Conservation (phyloP, 64 coral and sea anemone genomes). For the Pocillopora verrucosa region DNA sequence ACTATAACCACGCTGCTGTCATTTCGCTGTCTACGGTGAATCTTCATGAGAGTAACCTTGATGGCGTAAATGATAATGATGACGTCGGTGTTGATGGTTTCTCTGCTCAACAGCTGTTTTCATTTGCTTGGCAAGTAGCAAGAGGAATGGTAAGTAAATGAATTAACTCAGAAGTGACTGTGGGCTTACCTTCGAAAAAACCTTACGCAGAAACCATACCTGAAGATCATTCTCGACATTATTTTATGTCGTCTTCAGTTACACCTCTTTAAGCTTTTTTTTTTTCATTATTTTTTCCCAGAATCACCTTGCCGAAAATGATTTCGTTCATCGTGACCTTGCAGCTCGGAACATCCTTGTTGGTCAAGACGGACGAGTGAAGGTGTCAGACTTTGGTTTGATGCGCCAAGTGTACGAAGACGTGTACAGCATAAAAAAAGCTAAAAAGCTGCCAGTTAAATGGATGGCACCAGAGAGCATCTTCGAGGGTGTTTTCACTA, state of each 20-base stretch:
- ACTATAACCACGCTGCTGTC: neutral
- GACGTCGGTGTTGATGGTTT: neutral
- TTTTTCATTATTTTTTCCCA: neutral
- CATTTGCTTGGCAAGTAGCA: slow-evolving; percentile 12
- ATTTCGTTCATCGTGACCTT: too few species aligned
- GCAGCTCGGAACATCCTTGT: too few species aligned
- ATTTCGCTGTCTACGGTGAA: neutral
- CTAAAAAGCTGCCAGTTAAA: too few species aligned
- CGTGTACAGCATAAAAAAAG: too few species aligned
- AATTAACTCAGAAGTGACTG: neutral
- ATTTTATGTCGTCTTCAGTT: neutral
- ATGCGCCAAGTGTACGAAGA: too few species aligned
- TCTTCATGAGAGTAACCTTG: neutral
- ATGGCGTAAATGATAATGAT: neutral
- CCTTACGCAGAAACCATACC: neutral
- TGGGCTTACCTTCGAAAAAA: neutral
- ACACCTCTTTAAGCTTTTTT: neutral
- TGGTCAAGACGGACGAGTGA: too few species aligned
- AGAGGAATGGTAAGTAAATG: neutral
- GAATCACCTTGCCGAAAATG: slow-evolving; percentile 69
- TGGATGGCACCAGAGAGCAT: too few species aligned
- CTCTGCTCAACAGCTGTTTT: neutral
- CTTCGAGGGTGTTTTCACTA: too few species aligned
- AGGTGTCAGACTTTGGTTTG: too few species aligned
- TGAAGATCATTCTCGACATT: neutral